A percentile compares a stretch with the other conserved stretches of the same genome.
Evolutionary conservation across 2,797 vertebrate genomes (phyloP).

Genomic region (Heterohyrax brucei): DNA sequence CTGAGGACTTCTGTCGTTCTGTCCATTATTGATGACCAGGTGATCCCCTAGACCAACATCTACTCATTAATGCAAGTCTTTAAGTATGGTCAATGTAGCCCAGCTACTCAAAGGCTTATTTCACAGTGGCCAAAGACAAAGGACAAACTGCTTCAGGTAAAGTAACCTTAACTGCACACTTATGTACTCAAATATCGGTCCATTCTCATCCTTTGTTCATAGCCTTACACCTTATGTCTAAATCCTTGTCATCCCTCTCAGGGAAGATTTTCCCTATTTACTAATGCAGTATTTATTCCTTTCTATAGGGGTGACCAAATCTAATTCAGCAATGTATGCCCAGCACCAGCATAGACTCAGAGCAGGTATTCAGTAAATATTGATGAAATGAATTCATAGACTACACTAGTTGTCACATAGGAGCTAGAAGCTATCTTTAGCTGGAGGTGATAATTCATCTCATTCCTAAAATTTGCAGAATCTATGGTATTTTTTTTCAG

Average conservation of each 20-base stretch:
- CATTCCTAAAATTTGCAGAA: slow-evolving; percentile 10
- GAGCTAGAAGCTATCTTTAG: background rate
- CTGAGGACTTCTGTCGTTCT: too few relatives aligned
- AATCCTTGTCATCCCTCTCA: background rate
- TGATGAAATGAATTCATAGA: too few relatives aligned
- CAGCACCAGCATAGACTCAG: too few relatives aligned
- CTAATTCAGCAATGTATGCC: background rate
- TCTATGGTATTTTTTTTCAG: background rate
- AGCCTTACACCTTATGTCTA: background rate
- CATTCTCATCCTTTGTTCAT: background rate
- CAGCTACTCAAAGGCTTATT: too few relatives aligned
- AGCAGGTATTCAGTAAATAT: too few relatives aligned
- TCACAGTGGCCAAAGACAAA: too few relatives aligned
- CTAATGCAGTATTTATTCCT: background rate
- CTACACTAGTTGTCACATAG: background rate
- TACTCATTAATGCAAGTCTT: too few relatives aligned
- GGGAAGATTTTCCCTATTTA: background rate
- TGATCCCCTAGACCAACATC: too few relatives aligned
- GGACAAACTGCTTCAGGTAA: too few relatives aligned
- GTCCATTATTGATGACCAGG: too few relatives aligned
- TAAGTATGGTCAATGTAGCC: too few relatives aligned
- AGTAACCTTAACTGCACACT: background rate
- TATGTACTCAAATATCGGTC: background rate
- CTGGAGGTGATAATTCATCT: background rate
- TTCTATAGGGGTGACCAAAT: background rate